Conservation (phyloP, 30 jellyfish, hydroid and myxozoan species). For the Turritopsis dohrnii region DNA sequence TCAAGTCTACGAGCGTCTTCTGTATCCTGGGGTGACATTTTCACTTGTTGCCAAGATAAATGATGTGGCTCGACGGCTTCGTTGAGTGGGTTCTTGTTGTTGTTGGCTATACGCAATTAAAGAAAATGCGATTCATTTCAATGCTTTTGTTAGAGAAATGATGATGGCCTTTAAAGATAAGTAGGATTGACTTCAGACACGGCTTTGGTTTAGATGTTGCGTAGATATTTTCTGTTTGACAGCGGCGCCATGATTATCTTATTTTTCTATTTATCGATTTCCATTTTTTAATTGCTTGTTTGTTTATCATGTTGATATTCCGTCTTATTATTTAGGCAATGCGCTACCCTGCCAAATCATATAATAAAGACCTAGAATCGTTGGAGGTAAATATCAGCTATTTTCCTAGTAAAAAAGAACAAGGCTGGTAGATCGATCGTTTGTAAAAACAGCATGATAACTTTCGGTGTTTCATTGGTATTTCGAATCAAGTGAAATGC, state of each 20-base stretch:
- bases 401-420: background rate
- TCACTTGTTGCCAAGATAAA: background rate
- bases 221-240: background rate
- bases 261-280: background rate
- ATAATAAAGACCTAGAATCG: conserved; percentile 88
- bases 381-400: conserved; percentile 85
- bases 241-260: background rate
- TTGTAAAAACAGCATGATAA: background rate
- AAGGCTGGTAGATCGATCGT: background rate
- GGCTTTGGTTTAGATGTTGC: background rate
- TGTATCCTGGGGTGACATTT: background rate
- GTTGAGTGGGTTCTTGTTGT: background rate
- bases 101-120: background rate
- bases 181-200: background rate
- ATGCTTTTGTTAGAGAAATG: background rate
- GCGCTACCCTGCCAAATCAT: conserved; percentile 97
- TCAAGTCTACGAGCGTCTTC: too few relatives aligned
- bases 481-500: too few relatives aligned
- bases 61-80: background rate
- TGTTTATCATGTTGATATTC: background rate
- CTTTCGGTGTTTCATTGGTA: background rate
- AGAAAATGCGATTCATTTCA: background rate
- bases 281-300: background rate
- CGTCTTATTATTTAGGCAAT: conserved; percentile 59
- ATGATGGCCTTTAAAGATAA: background rate